phyloP scores from a whole-genome alignment of 2,797 vertebrate species.

The Cryptoblepharus egeriae region DNA sequence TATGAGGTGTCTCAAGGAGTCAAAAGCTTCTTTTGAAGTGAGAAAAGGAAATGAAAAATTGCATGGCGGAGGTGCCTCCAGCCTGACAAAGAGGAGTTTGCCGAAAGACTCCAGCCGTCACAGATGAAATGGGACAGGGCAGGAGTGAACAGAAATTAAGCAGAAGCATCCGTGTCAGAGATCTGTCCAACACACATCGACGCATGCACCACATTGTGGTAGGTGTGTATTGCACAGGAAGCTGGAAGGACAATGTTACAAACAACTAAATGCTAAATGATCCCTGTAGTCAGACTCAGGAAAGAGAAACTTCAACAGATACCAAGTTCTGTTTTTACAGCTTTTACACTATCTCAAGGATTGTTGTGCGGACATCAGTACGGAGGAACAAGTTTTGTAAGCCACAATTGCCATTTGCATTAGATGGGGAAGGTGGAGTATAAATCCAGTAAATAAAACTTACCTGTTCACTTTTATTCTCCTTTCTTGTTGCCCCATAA shows the following conservation, averaged over 20 bases:
- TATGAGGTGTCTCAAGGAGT: neutral
- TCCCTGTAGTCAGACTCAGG: neutral
- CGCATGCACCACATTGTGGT: neutral
- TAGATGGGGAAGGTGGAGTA: too few relatives aligned
- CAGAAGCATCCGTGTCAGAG: constrained; percentile 9
- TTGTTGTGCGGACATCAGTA: too few relatives aligned
- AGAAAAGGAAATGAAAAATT: constrained; percentile 17
- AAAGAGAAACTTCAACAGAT: neutral
- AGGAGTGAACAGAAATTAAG: constrained; percentile 28
- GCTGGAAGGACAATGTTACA: neutral
- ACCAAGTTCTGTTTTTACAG: neutral
- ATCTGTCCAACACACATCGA: constrained; percentile 23
- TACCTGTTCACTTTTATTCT: too few relatives aligned
- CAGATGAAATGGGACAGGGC: neutral
- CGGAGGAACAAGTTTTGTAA: too few relatives aligned
- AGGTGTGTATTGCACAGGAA: neutral
- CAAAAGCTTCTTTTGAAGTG: constrained; percentile 35
- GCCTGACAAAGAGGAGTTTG: neutral
- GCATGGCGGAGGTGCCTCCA: neutral
- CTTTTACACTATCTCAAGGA: too few relatives aligned
- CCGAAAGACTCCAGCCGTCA: neutral
- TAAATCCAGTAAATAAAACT: too few relatives aligned
- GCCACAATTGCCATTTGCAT: too few relatives aligned
- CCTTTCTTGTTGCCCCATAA: too few relatives aligned
- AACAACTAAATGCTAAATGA: constrained; percentile 7